A percentile compares a stretch with the other conserved stretches of the same genome.
Evolutionary conservation across 2,113 vertebrate species (phyloP).

Genomic region (Rhinolophus sinicus): DNA sequence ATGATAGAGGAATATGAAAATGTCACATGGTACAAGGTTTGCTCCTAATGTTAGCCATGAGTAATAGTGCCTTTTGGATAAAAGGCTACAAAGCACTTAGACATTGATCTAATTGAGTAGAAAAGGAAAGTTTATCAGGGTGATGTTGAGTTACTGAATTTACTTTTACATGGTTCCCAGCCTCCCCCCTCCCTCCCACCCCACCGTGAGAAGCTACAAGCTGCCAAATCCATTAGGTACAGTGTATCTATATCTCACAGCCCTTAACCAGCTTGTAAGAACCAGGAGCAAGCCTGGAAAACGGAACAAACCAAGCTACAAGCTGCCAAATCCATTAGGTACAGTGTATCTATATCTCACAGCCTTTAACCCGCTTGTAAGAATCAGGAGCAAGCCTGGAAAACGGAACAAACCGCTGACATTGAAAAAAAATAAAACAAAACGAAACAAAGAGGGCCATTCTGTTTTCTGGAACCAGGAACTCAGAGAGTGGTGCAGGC

Average conservation of each 20-base stretch:
- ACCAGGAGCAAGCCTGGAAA: no score
- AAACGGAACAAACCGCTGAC: not conserved
- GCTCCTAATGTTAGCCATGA: no score
- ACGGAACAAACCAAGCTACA: no score
- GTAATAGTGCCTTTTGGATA: not conserved
- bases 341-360: not conserved
- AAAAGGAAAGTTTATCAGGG: not conserved
- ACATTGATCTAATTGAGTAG: accelerated
- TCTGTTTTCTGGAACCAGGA: slow-evolving; percentile 45
- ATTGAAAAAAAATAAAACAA: not conserved
- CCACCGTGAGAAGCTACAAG: not conserved
- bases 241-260: not conserved
- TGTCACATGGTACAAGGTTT: accelerated
- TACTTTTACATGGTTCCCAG: accelerated
- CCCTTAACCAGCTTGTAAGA: not conserved
- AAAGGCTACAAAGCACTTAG: not conserved
- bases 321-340: accelerated
- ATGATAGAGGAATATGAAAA: accelerated
- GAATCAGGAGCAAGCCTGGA: not conserved
- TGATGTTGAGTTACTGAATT: not conserved
- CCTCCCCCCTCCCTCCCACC: not conserved
- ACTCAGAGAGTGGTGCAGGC: not conserved
- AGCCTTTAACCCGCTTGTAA: not conserved
- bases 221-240: accelerated
- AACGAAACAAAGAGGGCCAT: slow-evolving; percentile 26